Evolutionary conservation across 2,888 invertebrate species (phyloP), one percentile per base, ranked within the genome.

Genomic region (Cheilosia impressa): DNA sequence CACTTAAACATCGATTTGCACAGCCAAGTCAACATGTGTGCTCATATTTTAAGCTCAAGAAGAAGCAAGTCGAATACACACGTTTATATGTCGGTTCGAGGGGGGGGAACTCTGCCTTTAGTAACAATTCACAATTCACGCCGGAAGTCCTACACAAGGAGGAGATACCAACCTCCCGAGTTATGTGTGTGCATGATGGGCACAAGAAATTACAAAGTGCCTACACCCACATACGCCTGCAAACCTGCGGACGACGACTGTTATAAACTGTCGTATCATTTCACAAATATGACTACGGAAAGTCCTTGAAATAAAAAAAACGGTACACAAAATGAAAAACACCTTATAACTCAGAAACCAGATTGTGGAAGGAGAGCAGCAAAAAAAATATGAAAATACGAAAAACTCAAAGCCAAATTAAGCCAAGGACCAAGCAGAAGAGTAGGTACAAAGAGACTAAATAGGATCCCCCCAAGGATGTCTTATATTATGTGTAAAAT

Each of bases 241-340:
- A 68, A 41, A 10, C 38, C 17, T 53, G 52, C 9, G 24, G 50
- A 62, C 52, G 57, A 69, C 63, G 75, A 24, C 31, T 22, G 50
- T 27, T 52, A 57, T 65, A 83, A 66, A 77, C 47, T 72, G 76
- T 63, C 77, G 19, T 80, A 72, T 68, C 76, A 66, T 71, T 58
- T 82, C 53, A 65, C 65, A 19, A 66, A 62, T 80, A 72, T 76
- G 71, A 76, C 84, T 76, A 66, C 76, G 71, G 47, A 47, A 76
- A 71, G 80, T 85, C 85, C 80, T 85, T 85, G 80, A 85, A 80
- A 57, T 4, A 45, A 66, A 71, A 60, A 60, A 82, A 72, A 75
- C 31, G 43, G 55, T 52, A 55, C 47, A 77, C 47, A 17, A 65
- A 69, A 65, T 53, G 17, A 47, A 75, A 71, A 69, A 66, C 58